A percentile compares a stretch with the other conserved stretches of the same genome.
Evolutionary conservation across 2,797 vertebrate genomes (phyloP).

Genomic region (Acanthopagrus latus): DNA sequence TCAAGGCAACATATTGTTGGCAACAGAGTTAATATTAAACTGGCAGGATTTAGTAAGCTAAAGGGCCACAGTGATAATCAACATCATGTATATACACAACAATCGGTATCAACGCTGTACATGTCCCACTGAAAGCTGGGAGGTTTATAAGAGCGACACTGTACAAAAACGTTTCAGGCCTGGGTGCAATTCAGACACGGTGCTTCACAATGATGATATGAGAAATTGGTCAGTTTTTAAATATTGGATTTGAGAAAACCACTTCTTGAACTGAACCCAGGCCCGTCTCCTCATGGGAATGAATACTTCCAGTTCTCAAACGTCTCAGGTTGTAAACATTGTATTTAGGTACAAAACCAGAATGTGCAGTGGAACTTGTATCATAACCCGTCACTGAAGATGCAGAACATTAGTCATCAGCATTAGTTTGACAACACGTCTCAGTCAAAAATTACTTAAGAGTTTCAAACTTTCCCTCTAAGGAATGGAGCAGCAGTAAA

Average conservation of each 20-base stretch:
- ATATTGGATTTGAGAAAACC: conserved; percentile 29
- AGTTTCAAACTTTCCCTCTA: conserved; percentile 30
- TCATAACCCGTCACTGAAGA: conserved; percentile 24
- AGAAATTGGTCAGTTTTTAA: conserved; percentile 35
- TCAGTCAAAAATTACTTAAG: conserved; percentile 1
- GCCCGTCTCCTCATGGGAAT: conserved; percentile 48
- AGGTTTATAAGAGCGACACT: conserved; percentile 36
- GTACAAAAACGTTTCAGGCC: conserved; percentile 37
- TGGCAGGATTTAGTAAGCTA: conserved; percentile 58
- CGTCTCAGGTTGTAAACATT: conserved; percentile 65
- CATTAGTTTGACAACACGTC: conserved; percentile 26
- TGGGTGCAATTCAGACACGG: conserved; percentile 32
- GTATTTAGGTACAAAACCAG: conserved; percentile 62
- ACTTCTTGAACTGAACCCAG: conserved; percentile 27
- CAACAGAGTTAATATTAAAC: conserved; percentile 59
- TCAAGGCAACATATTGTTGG: conserved; percentile 66
- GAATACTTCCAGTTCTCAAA: conserved; percentile 59
- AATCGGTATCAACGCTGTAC: conserved; percentile 62
- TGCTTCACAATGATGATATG: neutral
- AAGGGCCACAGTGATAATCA: conserved; percentile 61
- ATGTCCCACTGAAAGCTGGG: conserved; percentile 58
- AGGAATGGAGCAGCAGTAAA: conserved; percentile 51
- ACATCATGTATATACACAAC: conserved; percentile 58
- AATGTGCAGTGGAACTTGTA: conserved; percentile 47
- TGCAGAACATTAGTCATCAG: conserved; percentile 10